Evolutionary conservation across 2,888 invertebrate genomes (phyloP).

Genomic region (Tipula helvola): DNA sequence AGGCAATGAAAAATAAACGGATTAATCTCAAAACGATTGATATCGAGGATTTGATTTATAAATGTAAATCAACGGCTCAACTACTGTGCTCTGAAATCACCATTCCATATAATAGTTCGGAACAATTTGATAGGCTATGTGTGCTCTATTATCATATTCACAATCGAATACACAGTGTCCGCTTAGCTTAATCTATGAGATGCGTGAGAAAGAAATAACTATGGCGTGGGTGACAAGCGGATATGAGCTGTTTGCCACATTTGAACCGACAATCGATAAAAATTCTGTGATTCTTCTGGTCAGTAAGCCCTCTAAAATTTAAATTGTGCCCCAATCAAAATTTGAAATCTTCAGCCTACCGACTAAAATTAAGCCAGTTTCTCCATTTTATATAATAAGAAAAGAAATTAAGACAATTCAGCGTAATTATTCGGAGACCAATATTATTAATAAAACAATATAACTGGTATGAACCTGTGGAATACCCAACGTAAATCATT

Average conservation of each 20-base stretch:
- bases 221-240: slow-evolving; percentile 89
- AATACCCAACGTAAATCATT: too few species aligned
- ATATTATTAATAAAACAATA: too few species aligned
- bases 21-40: slow-evolving; percentile 51
- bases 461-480: too few species aligned
- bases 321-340: background rate
- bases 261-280: slow-evolving; percentile 83
- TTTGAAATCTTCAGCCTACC: background rate
- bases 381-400: background rate
- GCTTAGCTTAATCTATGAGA: slow-evolving; percentile 76
- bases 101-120: slow-evolving; percentile 49
- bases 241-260: slow-evolving; percentile 86
- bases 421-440: background rate
- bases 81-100: slow-evolving; percentile 68
- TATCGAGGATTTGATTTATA: slow-evolving; percentile 89
- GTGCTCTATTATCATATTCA: slow-evolving; percentile 58
- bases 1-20: slow-evolving; percentile 51
- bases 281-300: slow-evolving; percentile 73
- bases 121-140: slow-evolving; percentile 38
- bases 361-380: background rate
- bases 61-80: slow-evolving; percentile 83
- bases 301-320: slow-evolving; percentile 50
- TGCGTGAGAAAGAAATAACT: slow-evolving; percentile 70
- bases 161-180: slow-evolving; percentile 75
- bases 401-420: background rate